phyloP scores from a whole-genome alignment of 2,113 vertebrate genomes.

The Eptatretus burgeri region DNA sequence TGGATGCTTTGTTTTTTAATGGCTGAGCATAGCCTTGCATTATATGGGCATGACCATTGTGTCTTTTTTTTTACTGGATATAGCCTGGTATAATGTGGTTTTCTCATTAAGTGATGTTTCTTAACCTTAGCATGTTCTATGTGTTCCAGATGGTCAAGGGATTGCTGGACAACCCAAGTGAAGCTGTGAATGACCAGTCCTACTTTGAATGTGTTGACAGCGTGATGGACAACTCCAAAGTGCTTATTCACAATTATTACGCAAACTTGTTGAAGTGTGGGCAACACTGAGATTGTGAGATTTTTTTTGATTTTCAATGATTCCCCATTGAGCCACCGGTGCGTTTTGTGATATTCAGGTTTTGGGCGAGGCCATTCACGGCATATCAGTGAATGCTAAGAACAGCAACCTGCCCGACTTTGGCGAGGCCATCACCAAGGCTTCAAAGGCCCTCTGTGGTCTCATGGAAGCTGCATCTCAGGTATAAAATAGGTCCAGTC shows the following conservation, averaged over 20 bases:
- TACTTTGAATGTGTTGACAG: constrained; percentile 96
- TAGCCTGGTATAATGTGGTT: no score
- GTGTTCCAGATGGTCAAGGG: constrained; percentile 43
- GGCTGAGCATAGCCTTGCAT: no score
- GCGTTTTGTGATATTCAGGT: constrained; percentile 21
- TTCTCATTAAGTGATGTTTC: no score
- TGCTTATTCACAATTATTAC: constrained; percentile 10
- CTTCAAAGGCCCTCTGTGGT: constrained; percentile 77
- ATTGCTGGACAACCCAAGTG: constrained; percentile 70
- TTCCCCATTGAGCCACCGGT: not conserved
- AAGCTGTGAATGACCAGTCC: constrained; percentile 56
- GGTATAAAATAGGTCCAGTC: constrained; percentile 18
- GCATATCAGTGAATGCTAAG: constrained; percentile 87
- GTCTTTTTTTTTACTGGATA: no score
- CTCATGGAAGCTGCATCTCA: constrained; percentile 76
- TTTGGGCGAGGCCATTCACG: constrained; percentile 80
- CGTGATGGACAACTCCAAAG: constrained; percentile 98
- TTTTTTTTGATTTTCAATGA: not conserved
- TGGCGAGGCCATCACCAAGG: constrained; percentile 48
- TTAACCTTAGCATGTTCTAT: not conserved
- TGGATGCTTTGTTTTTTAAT: no score
- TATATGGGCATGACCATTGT: no score
- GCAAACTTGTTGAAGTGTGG: not conserved
- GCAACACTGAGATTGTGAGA: not conserved
- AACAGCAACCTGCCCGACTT: constrained; percentile 76